Conservation (phyloP, 2,888 invertebrate species). For the Fragum whitleyi region DNA sequence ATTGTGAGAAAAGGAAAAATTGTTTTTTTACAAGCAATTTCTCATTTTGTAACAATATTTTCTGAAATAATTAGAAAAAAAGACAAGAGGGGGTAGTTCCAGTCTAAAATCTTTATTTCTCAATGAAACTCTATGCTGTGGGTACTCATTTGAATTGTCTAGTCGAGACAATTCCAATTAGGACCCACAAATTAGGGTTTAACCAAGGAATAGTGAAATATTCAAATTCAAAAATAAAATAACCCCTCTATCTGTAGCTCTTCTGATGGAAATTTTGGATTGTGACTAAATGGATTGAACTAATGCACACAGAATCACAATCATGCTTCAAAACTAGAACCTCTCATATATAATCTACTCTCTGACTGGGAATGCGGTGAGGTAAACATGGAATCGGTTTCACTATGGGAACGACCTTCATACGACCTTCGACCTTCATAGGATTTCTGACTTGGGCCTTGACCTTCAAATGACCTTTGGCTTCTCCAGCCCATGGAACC, state of each 20-base stretch:
- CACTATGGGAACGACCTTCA: constrained; percentile 68
- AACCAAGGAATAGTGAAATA: too few species aligned
- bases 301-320: neutral
- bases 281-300: too few species aligned
- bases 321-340: constrained; percentile 22
- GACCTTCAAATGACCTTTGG: constrained; percentile 77
- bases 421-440: constrained; percentile 52
- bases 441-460: constrained; percentile 45
- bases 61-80: too few species aligned
- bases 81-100: too few species aligned
- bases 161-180: too few species aligned
- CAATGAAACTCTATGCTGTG: too few species aligned
- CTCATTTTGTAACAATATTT: neutral
- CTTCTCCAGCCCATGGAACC: constrained; percentile 77
- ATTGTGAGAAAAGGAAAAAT: neutral
- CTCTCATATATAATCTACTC: constrained; percentile 16
- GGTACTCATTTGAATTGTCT: too few species aligned
- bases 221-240: too few species aligned
- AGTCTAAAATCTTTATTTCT: too few species aligned
- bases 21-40: constrained; percentile 6
- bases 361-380: constrained; percentile 42
- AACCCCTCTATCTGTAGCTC: too few species aligned
- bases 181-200: too few species aligned
- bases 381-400: constrained; percentile 78
- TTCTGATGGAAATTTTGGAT: neutral